Evolutionary conservation across 1,140 invertebrate species (phyloP).

Genomic region (Caenorhabditis latens): DNA sequence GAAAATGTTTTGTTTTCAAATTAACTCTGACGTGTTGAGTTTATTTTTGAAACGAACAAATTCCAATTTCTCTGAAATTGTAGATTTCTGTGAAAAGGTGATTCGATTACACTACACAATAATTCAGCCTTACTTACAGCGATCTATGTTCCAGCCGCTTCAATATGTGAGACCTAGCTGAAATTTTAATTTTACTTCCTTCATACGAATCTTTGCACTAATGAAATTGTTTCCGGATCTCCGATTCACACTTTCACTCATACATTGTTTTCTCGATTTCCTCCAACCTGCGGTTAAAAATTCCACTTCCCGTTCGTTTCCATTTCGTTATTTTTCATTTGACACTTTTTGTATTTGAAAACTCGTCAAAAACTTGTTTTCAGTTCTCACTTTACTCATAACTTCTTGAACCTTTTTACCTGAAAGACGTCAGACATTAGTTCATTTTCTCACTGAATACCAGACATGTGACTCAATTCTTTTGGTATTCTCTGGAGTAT

Average conservation of each 20-base stretch:
- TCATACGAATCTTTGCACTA: neutral
- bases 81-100: no score
- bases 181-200: constrained; percentile 4
- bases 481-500: neutral
- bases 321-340: neutral
- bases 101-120: no score
- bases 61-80: no score
- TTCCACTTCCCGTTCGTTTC: neutral
- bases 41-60: no score
- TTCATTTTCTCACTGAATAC: neutral
- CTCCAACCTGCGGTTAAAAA: no score
- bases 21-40: no score
- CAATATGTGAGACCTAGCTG: neutral
- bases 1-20: no score
- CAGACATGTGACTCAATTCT: neutral
- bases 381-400: neutral
- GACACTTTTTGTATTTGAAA: neutral
- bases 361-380: constrained; percentile 9
- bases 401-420: neutral
- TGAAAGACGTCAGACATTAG: neutral
- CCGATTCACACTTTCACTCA: no score
- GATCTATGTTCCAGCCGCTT: constrained; percentile 12
- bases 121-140: no score
- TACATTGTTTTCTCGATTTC: no score
- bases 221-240: neutral